phyloP scores from a whole-genome alignment of 2,888 invertebrate genomes.

The Drosophila putrida region DNA sequence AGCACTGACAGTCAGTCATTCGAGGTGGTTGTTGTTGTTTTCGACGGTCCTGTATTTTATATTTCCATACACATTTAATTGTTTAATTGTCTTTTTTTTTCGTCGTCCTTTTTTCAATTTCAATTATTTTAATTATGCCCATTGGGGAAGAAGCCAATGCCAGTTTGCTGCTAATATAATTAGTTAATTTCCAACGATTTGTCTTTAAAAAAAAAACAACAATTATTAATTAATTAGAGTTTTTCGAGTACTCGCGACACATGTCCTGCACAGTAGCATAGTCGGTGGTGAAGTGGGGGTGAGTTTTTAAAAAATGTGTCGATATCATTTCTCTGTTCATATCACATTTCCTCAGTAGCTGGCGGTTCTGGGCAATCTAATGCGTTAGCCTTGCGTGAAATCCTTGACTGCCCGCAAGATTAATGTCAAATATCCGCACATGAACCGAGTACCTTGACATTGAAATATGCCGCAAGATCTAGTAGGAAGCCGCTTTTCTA shows the following conservation, averaged over 20 bases:
- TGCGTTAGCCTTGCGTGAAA: slow-evolving; percentile 64
- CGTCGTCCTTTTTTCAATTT: slow-evolving; percentile 46
- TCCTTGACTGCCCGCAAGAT: slow-evolving; percentile 63
- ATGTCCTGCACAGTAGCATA: slow-evolving; percentile 33
- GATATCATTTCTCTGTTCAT: slow-evolving; percentile 15
- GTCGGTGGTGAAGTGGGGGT: slow-evolving; percentile 13
- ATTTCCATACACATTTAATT: slow-evolving; percentile 73
- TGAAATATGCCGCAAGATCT: slow-evolving; percentile 58
- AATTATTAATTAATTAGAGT: slow-evolving; percentile 57
- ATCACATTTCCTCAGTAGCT: slow-evolving; percentile 45
- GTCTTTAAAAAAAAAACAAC: slow-evolving; percentile 52
- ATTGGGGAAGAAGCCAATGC: slow-evolving; percentile 25
- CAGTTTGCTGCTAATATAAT: slow-evolving; percentile 56
- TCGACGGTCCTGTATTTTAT: slow-evolving; percentile 46
- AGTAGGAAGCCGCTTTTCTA: background rate
- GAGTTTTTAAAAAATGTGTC: slow-evolving; percentile 23
- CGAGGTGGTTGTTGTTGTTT: slow-evolving; percentile 35
- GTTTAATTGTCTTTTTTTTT: slow-evolving; percentile 69
- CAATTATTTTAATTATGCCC: slow-evolving; percentile 73
- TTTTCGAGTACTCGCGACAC: slow-evolving; percentile 63
- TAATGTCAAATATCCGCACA: slow-evolving; percentile 57
- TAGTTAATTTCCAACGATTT: slow-evolving; percentile 77
- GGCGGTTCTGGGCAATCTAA: slow-evolving; percentile 39
- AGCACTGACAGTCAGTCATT: slow-evolving; percentile 18
- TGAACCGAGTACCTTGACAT: slow-evolving; percentile 59